These are phyloP conservation scores for Rhodophaea formosa DNA, from an alignment of 2,888 invertebrate species.

Conservation along the genomic window DNA sequence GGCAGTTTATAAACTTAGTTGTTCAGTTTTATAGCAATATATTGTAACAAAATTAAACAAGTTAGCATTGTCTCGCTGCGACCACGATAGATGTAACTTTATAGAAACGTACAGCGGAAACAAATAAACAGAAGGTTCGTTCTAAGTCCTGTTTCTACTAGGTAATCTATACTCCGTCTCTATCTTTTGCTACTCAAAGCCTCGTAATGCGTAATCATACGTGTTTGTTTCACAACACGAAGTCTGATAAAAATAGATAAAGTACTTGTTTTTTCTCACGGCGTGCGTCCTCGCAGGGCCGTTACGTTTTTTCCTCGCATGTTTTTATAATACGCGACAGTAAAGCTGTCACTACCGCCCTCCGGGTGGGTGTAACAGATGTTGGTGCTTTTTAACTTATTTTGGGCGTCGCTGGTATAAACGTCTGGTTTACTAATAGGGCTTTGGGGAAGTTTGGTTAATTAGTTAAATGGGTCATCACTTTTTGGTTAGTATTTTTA, in stretches of 20 bases:
- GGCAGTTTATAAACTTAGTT: too few relatives aligned
- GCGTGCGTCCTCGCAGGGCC: background rate
- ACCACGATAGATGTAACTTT: too few relatives aligned
- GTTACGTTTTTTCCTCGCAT: conserved; percentile 7
- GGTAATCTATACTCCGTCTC: too few relatives aligned
- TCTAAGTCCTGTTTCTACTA: too few relatives aligned
- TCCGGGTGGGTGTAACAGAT: conserved; percentile 10
- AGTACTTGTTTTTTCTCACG: background rate
- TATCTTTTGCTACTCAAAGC: too few relatives aligned
- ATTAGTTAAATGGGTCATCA: conserved; percentile 2
- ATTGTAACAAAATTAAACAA: too few relatives aligned
- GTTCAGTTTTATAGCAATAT: too few relatives aligned
- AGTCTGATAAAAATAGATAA: background rate
- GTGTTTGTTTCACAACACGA: background rate
- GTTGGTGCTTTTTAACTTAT: conserved; percentile 4
- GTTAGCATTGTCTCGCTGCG: too few relatives aligned
- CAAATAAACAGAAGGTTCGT: too few relatives aligned
- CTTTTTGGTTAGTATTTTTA: background rate
- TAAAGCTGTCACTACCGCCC: conserved; percentile 9
- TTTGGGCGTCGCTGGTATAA: background rate
- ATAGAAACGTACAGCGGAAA: too few relatives aligned
- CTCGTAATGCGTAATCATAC: too few relatives aligned
- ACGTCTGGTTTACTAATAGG: background rate
- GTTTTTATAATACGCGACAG: conserved; percentile 12
- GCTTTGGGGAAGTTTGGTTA: background rate